phyloP scores from a whole-genome alignment of 2,888 invertebrate species.

The Caenorhabditis panamensis region DNA sequence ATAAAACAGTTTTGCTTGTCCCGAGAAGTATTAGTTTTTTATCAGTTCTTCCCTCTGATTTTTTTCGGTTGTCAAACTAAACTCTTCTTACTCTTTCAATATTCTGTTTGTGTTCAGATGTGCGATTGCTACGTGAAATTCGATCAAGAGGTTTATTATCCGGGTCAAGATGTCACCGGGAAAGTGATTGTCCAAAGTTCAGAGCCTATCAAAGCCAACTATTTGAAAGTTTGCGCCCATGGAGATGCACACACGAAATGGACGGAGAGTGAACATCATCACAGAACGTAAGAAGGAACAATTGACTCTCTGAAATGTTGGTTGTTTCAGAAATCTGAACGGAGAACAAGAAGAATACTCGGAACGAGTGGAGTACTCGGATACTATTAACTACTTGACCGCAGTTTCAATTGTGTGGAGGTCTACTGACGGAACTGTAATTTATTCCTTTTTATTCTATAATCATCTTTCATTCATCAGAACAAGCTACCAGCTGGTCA shows the following conservation, averaged over 20 bases:
- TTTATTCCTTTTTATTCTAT: background rate
- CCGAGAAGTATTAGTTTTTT: background rate
- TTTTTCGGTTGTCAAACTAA: background rate
- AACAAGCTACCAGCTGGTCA: constrained; percentile 11
- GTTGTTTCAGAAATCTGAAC: constrained; percentile 9
- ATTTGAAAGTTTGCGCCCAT: constrained; percentile 23
- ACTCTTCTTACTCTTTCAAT: background rate
- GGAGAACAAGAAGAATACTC: constrained; percentile 10
- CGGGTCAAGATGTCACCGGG: constrained; percentile 21
- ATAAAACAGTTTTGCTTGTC: background rate
- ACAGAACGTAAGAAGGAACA: background rate
- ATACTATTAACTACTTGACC: constrained; percentile 3
- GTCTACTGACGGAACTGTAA: constrained; percentile 17
- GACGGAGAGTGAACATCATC: constrained; percentile 14
- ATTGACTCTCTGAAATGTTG: background rate
- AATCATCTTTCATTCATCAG: background rate
- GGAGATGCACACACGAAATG: constrained; percentile 37
- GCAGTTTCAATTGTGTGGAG: constrained; percentile 27
- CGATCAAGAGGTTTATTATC: background rate
- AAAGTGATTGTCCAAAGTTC: background rate
- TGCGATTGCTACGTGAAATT: background rate
- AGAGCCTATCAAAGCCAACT: constrained; percentile 2
- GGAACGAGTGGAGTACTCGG: constrained; percentile 16
- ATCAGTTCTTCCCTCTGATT: background rate
- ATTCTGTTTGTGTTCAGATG: background rate